Percentiles rank a stretch among this genome's conserved stretches.
Evolutionary conservation across 2,797 vertebrate genomes (phyloP).

Genomic region (Lithobates pipiens): DNA sequence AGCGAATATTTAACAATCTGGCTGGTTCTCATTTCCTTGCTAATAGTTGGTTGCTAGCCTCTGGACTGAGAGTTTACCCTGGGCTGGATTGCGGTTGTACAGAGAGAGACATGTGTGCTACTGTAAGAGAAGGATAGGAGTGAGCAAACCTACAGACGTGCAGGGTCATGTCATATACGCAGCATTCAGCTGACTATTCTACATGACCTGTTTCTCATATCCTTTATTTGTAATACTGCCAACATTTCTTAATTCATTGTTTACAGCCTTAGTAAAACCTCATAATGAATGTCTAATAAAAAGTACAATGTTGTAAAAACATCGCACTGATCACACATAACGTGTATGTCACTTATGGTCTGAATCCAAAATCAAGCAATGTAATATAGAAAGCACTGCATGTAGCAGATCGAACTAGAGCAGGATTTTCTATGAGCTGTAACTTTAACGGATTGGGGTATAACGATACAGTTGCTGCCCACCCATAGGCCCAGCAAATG

Average conservation of each 20-base stretch:
- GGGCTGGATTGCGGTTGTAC: conserved; percentile 8
- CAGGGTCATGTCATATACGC: conserved; percentile 45
- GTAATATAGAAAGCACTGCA: background rate
- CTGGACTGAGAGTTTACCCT: background rate
- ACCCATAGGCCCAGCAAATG: too few species aligned
- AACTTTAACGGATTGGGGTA: too few species aligned
- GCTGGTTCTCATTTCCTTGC: conserved; percentile 62
- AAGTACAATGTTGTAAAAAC: background rate
- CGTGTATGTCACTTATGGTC: too few species aligned
- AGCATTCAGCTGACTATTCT: background rate
- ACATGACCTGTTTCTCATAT: conserved; percentile 9
- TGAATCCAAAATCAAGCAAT: background rate
- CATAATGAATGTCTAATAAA: background rate
- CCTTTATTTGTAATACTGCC: background rate
- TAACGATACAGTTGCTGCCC: too few species aligned
- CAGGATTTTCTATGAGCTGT: too few species aligned
- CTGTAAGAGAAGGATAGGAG: conserved; percentile 15
- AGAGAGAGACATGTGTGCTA: conserved; percentile 19
- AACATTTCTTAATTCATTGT: background rate
- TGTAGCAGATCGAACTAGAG: too few species aligned
- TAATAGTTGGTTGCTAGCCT: background rate
- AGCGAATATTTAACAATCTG: conserved; percentile 62
- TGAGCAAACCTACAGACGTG: conserved; percentile 41
- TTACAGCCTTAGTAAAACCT: background rate
- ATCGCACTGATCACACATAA: too few species aligned